Evolutionary conservation across 2,888 invertebrate genomes (phyloP).

Genomic region (Troilus luridus): DNA sequence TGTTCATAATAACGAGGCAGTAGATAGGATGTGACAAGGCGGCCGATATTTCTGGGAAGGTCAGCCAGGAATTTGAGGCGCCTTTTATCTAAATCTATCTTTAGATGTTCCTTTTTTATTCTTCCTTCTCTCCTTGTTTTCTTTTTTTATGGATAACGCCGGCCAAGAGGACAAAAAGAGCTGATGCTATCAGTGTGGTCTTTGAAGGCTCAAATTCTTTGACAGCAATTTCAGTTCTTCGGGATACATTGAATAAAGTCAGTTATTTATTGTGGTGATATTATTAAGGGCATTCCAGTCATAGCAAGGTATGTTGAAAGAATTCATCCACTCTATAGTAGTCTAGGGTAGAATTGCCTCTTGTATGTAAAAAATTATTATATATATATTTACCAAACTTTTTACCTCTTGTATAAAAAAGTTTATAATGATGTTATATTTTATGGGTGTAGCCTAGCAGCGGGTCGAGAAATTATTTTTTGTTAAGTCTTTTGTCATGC

Average conservation of each 20-base stretch:
- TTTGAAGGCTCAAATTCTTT: constrained; percentile 42
- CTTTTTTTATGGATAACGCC: constrained; percentile 31
- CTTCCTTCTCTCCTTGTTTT: constrained; percentile 3
- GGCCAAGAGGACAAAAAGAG: constrained; percentile 14
- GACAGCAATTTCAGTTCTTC: constrained; percentile 16
- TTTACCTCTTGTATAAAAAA: no score
- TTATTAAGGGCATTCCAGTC: background rate
- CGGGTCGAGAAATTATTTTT: no score
- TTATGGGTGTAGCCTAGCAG: no score
- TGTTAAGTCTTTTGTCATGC: no score
- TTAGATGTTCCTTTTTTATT: background rate
- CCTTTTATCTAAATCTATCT: constrained; percentile 42
- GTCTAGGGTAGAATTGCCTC: background rate
- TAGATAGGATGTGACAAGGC: background rate
- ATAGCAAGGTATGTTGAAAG: background rate
- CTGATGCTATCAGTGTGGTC: constrained; percentile 1
- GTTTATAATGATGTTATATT: no score
- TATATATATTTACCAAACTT: no score
- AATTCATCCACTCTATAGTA: background rate
- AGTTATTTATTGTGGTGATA: constrained; percentile 29
- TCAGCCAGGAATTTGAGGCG: constrained; percentile 43
- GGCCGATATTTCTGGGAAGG: constrained; percentile 37
- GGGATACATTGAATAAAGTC: background rate
- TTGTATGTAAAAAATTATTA: background rate
- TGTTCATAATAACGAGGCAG: no score